A percentile compares a stretch with the other conserved stretches of the same genome.
These are phyloP conservation scores for Atractosteus spatula DNA, from an alignment of 2,113 vertebrate genomes.

Conservation along the genomic window DNA sequence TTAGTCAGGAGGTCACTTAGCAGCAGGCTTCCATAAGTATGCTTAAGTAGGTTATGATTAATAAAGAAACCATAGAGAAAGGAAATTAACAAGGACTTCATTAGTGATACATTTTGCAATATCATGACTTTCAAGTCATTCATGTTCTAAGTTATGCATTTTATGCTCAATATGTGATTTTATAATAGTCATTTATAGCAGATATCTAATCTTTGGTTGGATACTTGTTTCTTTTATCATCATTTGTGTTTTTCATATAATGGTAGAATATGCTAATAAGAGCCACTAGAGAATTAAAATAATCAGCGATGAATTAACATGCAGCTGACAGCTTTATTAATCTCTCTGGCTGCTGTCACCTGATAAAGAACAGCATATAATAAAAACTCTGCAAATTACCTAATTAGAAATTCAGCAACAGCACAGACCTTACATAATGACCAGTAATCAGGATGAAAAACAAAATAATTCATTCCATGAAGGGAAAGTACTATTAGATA, in stretches of 20 bases:
- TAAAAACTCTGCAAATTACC: constrained; percentile 51
- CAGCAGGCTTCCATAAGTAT: constrained; percentile 28
- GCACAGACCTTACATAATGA: constrained; percentile 36
- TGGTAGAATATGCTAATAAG: constrained; percentile 40
- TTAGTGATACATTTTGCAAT: neutral
- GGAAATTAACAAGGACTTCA: constrained; percentile 8
- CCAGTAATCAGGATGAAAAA: constrained; percentile 51
- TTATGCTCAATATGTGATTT: neutral
- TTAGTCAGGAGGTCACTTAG: constrained; percentile 28
- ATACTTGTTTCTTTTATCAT: constrained; percentile 34
- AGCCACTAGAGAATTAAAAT: constrained; percentile 47
- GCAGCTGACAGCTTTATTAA: constrained; percentile 59
- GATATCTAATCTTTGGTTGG: constrained; percentile 26
- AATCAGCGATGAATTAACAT: constrained; percentile 51
- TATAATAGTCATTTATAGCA: constrained; percentile 18
- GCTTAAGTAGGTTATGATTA: constrained; percentile 10
- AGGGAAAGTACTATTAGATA: constrained; percentile 25
- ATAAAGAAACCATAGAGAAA: neutral
- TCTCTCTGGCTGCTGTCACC: constrained; percentile 50
- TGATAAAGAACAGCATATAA: constrained; percentile 58
- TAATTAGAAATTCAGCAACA: constrained; percentile 55
- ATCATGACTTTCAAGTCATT: neutral
- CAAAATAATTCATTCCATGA: constrained; percentile 36
- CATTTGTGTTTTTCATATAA: constrained; percentile 29
- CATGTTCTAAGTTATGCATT: neutral